A percentile compares a stretch with the other conserved stretches of the same genome.
Evolutionary conservation across 2,888 invertebrate genomes (phyloP).

Genomic region (Xestobium rufovillosum): DNA sequence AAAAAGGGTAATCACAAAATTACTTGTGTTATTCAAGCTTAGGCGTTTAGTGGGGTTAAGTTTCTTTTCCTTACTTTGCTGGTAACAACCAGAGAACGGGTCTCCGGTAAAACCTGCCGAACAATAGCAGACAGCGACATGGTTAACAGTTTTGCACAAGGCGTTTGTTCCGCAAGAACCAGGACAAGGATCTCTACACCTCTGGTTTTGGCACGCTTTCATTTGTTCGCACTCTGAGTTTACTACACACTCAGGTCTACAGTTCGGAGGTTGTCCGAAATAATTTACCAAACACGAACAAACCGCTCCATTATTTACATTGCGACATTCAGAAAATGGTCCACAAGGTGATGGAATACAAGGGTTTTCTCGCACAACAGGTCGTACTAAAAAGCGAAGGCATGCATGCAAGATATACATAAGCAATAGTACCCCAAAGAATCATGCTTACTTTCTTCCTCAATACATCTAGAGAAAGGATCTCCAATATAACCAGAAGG

Average conservation of each 20-base stretch:
- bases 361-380: conserved; percentile 43
- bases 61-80: not conserved
- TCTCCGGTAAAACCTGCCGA: conserved; percentile 65
- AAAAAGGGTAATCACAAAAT: conserved; percentile 34
- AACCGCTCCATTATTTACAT: conserved; percentile 57
- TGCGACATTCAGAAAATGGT: conserved; percentile 66
- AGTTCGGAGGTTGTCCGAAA: conserved; percentile 71
- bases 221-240: conserved; percentile 66
- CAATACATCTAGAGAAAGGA: conserved; percentile 65
- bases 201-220: conserved; percentile 63
- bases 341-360: conserved; percentile 72
- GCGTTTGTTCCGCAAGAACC: conserved; percentile 70
- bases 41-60: not conserved
- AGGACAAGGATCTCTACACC: conserved; percentile 66
- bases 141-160: conserved; percentile 61
- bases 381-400: conserved; percentile 35
- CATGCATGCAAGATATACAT: conserved; percentile 21
- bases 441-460: conserved; percentile 60
- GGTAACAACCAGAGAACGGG: conserved; percentile 64
- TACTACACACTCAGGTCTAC: conserved; percentile 67
- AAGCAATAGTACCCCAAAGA: conserved; percentile 7
- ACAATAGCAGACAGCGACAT: conserved; percentile 67
- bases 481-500: conserved; percentile 62
- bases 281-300: conserved; percentile 70
- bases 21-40: not conserved